Evolutionary conservation across 2,797 vertebrate genomes (phyloP), one percentile per base, ranked within the genome.

Genomic region (Brotula barbata): DNA sequence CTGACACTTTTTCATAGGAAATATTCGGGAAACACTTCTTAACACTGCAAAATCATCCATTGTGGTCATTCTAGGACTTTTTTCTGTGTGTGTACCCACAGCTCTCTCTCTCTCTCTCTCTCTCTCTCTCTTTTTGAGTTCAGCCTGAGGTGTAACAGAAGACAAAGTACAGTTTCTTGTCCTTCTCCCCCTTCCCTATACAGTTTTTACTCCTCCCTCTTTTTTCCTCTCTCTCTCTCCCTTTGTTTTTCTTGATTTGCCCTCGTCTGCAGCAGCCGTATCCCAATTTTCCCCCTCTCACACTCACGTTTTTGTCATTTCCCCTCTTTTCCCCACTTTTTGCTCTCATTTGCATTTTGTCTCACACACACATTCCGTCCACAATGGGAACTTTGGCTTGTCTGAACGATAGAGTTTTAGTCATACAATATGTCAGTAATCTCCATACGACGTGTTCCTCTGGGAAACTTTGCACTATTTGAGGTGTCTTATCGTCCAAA

Each of bases 161-260:
- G 50, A 78, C 5, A 44, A 72, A 48, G 31, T 42, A 36, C 55
- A 66, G 55, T 20, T 36, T 68, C 25, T 69, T 16, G 59, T 42
- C 72, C 67, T 48, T 34, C 28, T 54, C 16, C 2, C 20, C 3
- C 40, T 66, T 51, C 58, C 42, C 51, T 28, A 20, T 15, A 15
- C 7, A 31, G 19, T 17, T 76, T 53, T 59, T n/a, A 48, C 54
- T 46, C 48, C 41, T 20, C 33, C 58, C 19, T 49, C 25, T 54
- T 44, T 73, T 76, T 80, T 81, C n/a, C 73, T 71, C 65, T 59
- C 47, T 60, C n/a, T 2, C 22, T 39, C 45, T 39, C 64, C 52
- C 56, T 55, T 51, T 40, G 49, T 44, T 76, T 65, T 58, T 34
- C 37, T 54, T 76, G 40, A 75, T 77, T 82, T 54, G 12, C 34